Evolutionary conservation across 1,140 invertebrate genomes (phyloP), one percentile per base, ranked within the genome.

Genomic region (Venturia canescens): DNA sequence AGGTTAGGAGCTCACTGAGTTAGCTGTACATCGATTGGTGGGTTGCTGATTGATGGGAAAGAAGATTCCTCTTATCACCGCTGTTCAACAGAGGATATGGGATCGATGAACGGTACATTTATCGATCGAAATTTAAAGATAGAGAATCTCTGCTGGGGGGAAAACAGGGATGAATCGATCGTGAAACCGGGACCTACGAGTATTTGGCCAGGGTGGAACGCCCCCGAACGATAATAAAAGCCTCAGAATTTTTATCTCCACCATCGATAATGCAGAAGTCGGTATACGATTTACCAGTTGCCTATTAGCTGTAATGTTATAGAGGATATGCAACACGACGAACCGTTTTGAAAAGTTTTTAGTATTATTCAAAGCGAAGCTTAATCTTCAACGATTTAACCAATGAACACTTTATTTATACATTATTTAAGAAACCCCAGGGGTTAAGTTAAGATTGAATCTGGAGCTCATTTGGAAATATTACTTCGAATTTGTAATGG

Each of bases 251-350:
- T 57, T 21, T 21, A 53, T 72, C 50, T 18, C 7, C 50, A 3
- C 44, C 27, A 34, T 29, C 48, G 71, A n/a, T 27, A 75, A 75
- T 2, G 71, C 57, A 75, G 71, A 75, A 75, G 18, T 27, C 26
- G 53, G 4, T 21, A 11, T 57, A 5, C 53, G 53, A 23, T 9
- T 57, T 18, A 44, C 2, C 38, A 44, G 13, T 44, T 13, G 38
- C 13, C 38, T 11, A 44, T 44, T 44, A 11, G 11, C 38, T 6
- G 1, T 44, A 44, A 44, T 44, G 13, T 44, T 44, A 44, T 44
- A 11, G 38, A 44, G 38, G 38, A 44, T 11, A 44, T 44, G 38
- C 7, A 44, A 44, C 2, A 3, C 38, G 7, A 44, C 38, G 11
- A 44, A 44, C 11, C 38, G 38, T 44, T 44, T 44, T 44, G 38